Percentiles rank a stretch among this genome's conserved stretches.
phyloP scores from a whole-genome alignment of 2,113 vertebrate species.

The Montifringilla adamsi region DNA sequence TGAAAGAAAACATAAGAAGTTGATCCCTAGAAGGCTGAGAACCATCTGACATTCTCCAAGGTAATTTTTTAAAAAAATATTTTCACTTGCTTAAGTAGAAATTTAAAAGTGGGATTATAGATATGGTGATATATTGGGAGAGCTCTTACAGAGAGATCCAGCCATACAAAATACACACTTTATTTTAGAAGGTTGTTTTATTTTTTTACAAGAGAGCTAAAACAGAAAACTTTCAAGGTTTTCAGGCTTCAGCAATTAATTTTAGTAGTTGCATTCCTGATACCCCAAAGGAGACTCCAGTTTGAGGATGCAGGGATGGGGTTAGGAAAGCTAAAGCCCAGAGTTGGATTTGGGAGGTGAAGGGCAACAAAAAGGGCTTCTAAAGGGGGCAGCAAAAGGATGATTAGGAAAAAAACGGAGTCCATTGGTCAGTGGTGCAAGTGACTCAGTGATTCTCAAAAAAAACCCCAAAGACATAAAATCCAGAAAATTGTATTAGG shows the following conservation, averaged over 20 bases:
- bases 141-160: not conserved
- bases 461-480: not conserved
- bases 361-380: not conserved
- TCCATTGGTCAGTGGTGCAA: not conserved
- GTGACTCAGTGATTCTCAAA: not conserved
- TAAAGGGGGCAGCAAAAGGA: not conserved
- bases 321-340: not conserved
- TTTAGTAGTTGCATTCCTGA: not conserved
- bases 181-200: not conserved
- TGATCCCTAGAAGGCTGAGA: not conserved
- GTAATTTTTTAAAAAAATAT: accelerated
- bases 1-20: not conserved
- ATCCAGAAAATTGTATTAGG: not conserved
- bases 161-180: accelerated
- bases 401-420: not conserved
- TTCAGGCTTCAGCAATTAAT: not conserved
- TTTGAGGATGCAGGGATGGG: not conserved
- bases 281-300: not conserved
- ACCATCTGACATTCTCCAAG: not conserved
- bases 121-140: not conserved
- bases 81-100: not conserved
- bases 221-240: not conserved
- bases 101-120: not conserved
- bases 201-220: not conserved
- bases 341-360: not conserved